These are phyloP conservation scores for Odontothrips loti DNA, from an alignment of 2,888 invertebrate species.

Conservation along the genomic window DNA sequence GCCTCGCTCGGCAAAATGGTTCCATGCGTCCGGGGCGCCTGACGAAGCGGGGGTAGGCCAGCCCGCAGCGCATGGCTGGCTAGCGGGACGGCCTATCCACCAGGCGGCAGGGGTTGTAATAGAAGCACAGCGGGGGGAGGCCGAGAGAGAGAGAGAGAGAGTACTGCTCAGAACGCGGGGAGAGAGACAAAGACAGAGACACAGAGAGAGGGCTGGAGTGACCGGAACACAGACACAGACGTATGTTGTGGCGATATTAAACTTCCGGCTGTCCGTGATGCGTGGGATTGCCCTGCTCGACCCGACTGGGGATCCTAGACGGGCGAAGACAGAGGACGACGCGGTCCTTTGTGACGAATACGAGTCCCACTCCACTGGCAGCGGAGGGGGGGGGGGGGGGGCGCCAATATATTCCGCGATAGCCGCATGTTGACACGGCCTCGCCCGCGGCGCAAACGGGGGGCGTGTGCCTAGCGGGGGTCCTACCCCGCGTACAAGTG, in stretches of 20 bases:
- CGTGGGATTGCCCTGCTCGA: not conserved
- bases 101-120: not conserved
- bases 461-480: not conserved
- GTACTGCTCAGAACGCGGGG: not conserved
- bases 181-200: not conserved
- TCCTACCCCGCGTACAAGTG: no score
- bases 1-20: no score
- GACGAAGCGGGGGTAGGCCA: not conserved
- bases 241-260: not conserved
- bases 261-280: not conserved
- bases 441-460: no score
- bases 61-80: not conserved
- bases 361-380: no score
- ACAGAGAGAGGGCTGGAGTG: not conserved
- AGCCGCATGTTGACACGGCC: no score
- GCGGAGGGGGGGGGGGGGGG: no score
- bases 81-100: not conserved
- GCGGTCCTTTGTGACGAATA: no score
- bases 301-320: no score
- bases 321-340: no score
- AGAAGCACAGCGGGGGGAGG: not conserved
- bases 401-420: no score
- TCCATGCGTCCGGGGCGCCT: not conserved
- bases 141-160: not conserved
- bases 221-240: not conserved